phyloP scores from a whole-genome alignment of 1,140 invertebrate genomes.

The Sitobion miscanthi region DNA sequence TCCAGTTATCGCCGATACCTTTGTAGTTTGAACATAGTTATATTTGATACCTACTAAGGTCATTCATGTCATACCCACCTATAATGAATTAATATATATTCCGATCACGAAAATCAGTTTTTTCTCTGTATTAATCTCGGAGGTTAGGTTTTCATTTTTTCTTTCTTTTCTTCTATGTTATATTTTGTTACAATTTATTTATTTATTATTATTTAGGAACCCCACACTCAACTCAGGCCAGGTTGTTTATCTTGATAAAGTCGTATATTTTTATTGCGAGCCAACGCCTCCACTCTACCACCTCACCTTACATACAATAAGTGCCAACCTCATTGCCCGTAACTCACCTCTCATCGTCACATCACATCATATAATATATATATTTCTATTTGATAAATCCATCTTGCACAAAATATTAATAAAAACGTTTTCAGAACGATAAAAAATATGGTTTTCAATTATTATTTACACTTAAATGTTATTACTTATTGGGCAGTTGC shows the following conservation, averaged over 20 bases:
- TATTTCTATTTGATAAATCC: background rate
- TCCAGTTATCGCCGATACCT: background rate
- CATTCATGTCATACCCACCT: background rate
- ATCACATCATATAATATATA: background rate
- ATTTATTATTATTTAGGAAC: background rate
- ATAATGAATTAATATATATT: constrained; percentile 1
- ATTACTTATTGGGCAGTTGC: background rate
- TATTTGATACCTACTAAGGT: background rate
- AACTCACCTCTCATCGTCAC: background rate
- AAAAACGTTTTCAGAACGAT: background rate
- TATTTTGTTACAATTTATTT: background rate
- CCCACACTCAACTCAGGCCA: background rate
- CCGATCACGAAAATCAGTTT: constrained; percentile 4
- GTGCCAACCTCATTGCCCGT: background rate
- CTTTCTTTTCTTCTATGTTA: background rate
- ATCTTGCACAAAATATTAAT: background rate
- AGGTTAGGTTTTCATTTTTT: background rate
- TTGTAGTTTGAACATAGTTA: background rate
- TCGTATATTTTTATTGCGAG: background rate
- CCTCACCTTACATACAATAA: background rate
- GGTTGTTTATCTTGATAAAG: constrained; percentile 7
- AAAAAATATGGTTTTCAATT: background rate
- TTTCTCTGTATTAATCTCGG: background rate
- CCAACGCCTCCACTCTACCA: background rate
- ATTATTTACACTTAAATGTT: background rate